phyloP scores from a whole-genome alignment of 2,113 vertebrate genomes.

The Picathartes gymnocephalus region DNA sequence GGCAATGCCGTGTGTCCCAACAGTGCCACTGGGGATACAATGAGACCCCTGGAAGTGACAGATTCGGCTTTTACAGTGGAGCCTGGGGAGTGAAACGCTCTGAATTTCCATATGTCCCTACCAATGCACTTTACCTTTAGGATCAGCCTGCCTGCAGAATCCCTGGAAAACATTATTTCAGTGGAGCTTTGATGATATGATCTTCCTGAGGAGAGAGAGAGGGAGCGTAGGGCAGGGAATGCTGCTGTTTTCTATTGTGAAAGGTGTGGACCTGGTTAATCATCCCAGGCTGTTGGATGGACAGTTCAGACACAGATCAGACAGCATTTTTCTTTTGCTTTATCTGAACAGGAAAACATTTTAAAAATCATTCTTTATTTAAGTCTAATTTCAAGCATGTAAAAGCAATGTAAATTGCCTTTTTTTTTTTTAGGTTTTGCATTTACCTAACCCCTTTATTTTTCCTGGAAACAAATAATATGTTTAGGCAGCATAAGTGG shows the following conservation, averaged over 20 bases:
- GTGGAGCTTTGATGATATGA: background rate
- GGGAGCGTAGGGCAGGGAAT: background rate
- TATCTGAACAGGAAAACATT: background rate
- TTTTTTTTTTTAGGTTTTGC: background rate
- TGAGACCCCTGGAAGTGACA: fast-evolving
- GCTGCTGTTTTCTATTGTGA: background rate
- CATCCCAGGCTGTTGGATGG: background rate
- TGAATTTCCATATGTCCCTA: background rate
- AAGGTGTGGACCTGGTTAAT: background rate
- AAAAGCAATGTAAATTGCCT: background rate
- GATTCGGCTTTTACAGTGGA: background rate
- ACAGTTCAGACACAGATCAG: background rate
- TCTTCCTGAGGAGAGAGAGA: background rate
- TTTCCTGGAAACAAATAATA: background rate
- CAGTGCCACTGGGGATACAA: fast-evolving
- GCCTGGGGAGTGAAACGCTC: background rate
- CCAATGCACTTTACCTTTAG: background rate
- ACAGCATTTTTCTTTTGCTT: background rate
- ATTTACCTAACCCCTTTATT: background rate
- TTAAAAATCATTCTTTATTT: background rate
- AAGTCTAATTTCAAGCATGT: background rate
- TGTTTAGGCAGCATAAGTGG: background rate
- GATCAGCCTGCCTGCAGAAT: background rate
- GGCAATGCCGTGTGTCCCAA: background rate
- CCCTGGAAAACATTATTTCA: constrained; percentile 14